phyloP scores from a whole-genome alignment of 1,140 invertebrate genomes.

The Drosophila prosaltans region DNA sequence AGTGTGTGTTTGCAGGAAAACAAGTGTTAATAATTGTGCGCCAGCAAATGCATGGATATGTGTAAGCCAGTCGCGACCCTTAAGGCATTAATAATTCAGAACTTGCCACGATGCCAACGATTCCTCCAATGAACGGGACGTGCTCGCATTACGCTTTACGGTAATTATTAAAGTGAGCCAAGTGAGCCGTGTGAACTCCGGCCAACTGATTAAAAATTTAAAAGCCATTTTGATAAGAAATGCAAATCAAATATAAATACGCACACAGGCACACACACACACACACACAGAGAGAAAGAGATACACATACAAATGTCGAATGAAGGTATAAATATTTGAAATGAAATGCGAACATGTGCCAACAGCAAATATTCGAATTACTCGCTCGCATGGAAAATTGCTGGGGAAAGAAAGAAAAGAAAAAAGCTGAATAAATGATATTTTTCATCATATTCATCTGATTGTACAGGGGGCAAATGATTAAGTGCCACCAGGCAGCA shows the following conservation, averaged over 20 bases:
- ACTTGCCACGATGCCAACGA: constrained; percentile 35
- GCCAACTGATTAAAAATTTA: constrained; percentile 52
- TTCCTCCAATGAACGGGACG: constrained; percentile 44
- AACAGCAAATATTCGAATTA: constrained; percentile 3
- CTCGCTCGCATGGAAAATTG: constrained; percentile 14
- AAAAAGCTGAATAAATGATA: constrained; percentile 12
- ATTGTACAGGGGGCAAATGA: constrained; percentile 15
- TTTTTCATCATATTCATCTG: constrained; percentile 16
- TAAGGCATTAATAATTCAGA: constrained; percentile 55
- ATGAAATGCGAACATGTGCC: constrained; percentile 18
- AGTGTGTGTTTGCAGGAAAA: constrained; percentile 14
- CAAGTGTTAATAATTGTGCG: constrained; percentile 62
- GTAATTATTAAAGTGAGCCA: constrained; percentile 55
- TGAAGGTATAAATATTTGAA: constrained; percentile 54
- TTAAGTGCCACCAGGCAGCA: constrained; percentile 22
- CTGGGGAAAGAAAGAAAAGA: constrained; percentile 22
- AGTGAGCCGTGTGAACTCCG: constrained; percentile 21
- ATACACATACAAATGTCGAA: constrained; percentile 15
- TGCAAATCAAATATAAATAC: constrained; percentile 35
- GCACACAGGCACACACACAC: neutral
- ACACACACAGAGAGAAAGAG: neutral
- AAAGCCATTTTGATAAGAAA: constrained; percentile 42
- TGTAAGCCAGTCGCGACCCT: constrained; percentile 14
- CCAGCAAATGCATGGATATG: constrained; percentile 7
- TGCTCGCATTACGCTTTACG: constrained; percentile 40